Conservation (phyloP, 2,888 invertebrate genomes). For the Phalera bucephala region DNA sequence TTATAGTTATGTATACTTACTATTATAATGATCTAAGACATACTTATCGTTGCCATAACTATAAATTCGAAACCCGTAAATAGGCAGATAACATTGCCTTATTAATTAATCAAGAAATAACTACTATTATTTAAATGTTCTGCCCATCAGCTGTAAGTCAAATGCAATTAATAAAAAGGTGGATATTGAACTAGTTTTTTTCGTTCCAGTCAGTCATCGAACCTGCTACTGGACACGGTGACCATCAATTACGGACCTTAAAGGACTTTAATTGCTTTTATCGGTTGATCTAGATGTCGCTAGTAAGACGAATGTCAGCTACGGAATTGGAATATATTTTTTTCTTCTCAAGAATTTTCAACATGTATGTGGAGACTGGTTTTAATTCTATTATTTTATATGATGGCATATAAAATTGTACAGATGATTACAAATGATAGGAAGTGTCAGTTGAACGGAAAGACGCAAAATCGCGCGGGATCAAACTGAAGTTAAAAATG, state of each 20-base stretch:
- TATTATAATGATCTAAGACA: too few species aligned
- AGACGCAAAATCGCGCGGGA: too few species aligned
- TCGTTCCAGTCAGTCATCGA: slow-evolving; percentile 32
- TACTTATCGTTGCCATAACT: too few species aligned
- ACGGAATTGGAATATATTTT: slow-evolving; percentile 22
- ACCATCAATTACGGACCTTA: slow-evolving; percentile 55
- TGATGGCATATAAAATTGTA: too few species aligned
- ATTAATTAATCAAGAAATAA: slow-evolving; percentile 27
- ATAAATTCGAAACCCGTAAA: too few species aligned
- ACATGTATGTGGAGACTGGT: too few species aligned
- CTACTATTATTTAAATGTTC: slow-evolving; percentile 20
- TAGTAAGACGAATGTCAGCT: slow-evolving; percentile 45
- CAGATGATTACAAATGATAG: too few species aligned
- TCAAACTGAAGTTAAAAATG: too few species aligned
- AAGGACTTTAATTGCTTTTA: slow-evolving; percentile 63
- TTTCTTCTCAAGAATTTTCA: too few species aligned
- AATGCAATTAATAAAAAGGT: slow-evolving; percentile 40
- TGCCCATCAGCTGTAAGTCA: slow-evolving; percentile 33
- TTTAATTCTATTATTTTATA: too few species aligned
- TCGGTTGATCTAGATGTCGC: slow-evolving; percentile 52
- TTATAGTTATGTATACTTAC: too few species aligned
- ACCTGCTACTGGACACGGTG: slow-evolving; percentile 32
- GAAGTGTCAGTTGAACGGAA: too few species aligned
- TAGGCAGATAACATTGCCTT: slow-evolving; percentile 2
- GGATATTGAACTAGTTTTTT: slow-evolving; percentile 23